These are phyloP conservation scores for Rhabdomys pumilio DNA, from an alignment of 2,797 vertebrate species.

Conservation along the genomic window DNA sequence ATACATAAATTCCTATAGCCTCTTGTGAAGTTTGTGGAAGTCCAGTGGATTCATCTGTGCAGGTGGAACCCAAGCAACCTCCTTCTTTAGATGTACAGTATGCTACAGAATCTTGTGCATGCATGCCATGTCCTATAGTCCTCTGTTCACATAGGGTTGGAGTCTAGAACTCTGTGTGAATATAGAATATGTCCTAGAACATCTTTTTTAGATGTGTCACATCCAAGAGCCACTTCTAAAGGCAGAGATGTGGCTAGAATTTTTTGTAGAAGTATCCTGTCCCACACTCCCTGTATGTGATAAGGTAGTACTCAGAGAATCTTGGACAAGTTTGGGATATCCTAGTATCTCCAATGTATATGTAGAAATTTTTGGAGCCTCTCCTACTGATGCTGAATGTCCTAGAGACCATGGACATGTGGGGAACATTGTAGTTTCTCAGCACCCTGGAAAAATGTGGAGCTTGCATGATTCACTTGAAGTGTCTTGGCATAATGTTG, in stretches of 20 bases:
- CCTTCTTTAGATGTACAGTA: too few relatives aligned
- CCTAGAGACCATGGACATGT: neutral
- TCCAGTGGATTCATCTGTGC: too few relatives aligned
- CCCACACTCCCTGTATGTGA: neutral
- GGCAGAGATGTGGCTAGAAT: neutral
- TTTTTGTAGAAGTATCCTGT: neutral
- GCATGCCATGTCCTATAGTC: too few relatives aligned
- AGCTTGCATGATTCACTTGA: neutral
- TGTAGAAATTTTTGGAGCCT: neutral
- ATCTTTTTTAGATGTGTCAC: too few relatives aligned
- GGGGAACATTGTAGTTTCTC: neutral
- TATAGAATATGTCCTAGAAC: too few relatives aligned
- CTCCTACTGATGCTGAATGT: neutral
- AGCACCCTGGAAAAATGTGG: neutral
- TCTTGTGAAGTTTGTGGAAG: neutral
- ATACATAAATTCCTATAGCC: neutral
- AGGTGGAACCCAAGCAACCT: too few relatives aligned
- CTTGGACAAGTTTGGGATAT: neutral
- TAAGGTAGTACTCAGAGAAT: neutral
- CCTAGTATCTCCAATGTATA: neutral
- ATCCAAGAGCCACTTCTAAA: too few relatives aligned
- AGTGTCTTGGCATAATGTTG: too few relatives aligned
- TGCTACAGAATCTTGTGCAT: too few relatives aligned
- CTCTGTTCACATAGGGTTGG: too few relatives aligned
- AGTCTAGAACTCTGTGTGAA: too few relatives aligned